A percentile compares a stretch with the other conserved stretches of the same genome.
Evolutionary conservation across 2,113 vertebrate genomes (phyloP).

Genomic region (Marmota monax): DNA sequence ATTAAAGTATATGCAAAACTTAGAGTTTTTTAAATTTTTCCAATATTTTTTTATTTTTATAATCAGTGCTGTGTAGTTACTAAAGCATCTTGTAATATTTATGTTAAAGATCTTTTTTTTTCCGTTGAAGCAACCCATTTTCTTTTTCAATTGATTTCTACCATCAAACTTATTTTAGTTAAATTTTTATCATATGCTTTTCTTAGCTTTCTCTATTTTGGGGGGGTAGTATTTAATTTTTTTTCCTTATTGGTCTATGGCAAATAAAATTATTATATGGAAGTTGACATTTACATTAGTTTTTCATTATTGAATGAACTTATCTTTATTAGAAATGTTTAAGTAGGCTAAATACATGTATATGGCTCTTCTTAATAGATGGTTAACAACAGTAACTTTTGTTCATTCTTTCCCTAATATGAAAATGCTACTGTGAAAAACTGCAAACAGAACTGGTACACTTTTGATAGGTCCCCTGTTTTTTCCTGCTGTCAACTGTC

Average conservation of each 20-base stretch:
- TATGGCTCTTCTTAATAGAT: neutral
- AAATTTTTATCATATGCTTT: neutral
- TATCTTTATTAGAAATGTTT: neutral
- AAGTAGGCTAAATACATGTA: neutral
- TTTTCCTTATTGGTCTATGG: neutral
- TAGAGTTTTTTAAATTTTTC: neutral
- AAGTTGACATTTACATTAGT: neutral
- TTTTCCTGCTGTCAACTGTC: neutral
- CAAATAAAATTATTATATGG: too few relatives aligned
- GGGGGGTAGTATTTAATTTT: neutral
- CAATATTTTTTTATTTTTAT: neutral
- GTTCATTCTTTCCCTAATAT: neutral
- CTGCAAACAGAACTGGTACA: neutral
- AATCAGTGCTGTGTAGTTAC: neutral
- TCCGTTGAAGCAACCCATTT: neutral
- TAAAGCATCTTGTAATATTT: neutral
- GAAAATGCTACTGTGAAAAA: slow-evolving; percentile 33
- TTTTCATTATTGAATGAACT: neutral
- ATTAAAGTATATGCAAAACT: neutral
- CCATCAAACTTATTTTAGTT: neutral
- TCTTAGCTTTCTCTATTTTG: neutral
- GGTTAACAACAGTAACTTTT: neutral
- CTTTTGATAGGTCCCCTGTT: neutral
- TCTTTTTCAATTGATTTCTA: neutral
- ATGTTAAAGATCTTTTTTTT: neutral